Base-by-base conservation (phyloP, 1,140 invertebrate species). In the Heterodera carotae region DNA sequence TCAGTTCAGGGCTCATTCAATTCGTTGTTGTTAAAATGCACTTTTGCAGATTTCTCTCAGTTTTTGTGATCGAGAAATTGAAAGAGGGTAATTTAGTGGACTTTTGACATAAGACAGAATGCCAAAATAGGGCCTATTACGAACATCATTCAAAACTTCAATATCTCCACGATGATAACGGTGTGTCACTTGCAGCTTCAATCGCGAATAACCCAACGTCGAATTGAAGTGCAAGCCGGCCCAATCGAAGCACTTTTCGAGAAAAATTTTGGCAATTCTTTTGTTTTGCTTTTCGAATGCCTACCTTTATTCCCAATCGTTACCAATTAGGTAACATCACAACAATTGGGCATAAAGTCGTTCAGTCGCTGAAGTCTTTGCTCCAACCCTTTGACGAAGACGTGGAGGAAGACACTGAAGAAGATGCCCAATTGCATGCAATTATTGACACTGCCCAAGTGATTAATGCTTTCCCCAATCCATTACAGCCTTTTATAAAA, bases 121-220 rank as follows among this genome's bases (percentile, higher is more conserved):
- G 6, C 2, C 39, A 43, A 43, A 43, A n/a, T 56, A n/a, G 81
- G 81, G 0, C 81, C 81, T 25, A 75, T 82, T 2, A 25, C 34
- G 15, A 82, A 82, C 64, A 72, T 82, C 59, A 36, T 82, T 2
- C 18, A 59, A 15, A 82, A 82, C 34, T 80, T 82, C 67, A 66
- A 74, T 48, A 34, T 66, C 18, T 80, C 81, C 6, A 68, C 81
- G 48, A 53, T 72, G 15, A 74, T 82, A 31, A 72, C 82, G 43
- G 34, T 82, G 56, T 82, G 81, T 33, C 77, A 82, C 69, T 72
- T 82, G 36, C 76, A 82, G 69, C 34, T 83, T 6, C 81, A 82
- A 36, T 62, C 70, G 15, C 53, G 64, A 6, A 27, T 82, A n/a
- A 80, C 67, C n/a, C 68, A 70, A 25, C 39, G 69, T 33, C 29